A percentile compares a stretch with the other conserved stretches of the same genome.
Conservation (phyloP, 2,888 invertebrate species). For the Erpobdella octoculata region DNA sequence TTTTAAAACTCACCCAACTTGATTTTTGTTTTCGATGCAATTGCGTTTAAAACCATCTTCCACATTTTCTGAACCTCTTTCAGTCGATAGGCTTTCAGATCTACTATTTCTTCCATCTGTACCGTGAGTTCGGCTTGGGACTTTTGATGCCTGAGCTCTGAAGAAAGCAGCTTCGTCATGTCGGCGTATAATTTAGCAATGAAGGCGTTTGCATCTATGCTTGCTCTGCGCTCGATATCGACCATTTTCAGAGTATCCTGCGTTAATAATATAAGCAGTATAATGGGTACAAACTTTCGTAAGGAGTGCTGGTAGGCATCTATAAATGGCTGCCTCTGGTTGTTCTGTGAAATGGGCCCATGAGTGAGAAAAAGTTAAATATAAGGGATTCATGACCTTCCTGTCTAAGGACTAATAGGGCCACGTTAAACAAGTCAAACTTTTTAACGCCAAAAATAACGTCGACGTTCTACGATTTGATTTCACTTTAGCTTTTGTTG, state of each 20-base stretch:
- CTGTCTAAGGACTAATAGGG: too few species aligned
- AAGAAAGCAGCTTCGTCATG: constrained; percentile 11
- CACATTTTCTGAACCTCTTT: constrained; percentile 11
- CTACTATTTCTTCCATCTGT: constrained; percentile 10
- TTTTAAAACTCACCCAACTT: neutral
- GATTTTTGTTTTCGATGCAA: neutral
- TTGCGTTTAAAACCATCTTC: neutral
- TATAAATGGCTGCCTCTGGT: too few species aligned
- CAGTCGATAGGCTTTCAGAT: constrained; percentile 5
- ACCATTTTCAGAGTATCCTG: constrained; percentile 21
- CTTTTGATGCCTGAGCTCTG: neutral
- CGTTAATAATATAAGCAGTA: too few species aligned
- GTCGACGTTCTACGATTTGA: too few species aligned
- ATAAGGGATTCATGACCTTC: too few species aligned
- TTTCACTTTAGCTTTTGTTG: too few species aligned
- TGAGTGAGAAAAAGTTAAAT: too few species aligned
- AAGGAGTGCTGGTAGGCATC: too few species aligned
- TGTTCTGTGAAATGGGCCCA: too few species aligned
- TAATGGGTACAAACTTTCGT: too few species aligned
- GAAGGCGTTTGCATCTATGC: constrained; percentile 4
- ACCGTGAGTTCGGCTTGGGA: neutral
- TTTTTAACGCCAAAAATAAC: too few species aligned
- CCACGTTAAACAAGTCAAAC: too few species aligned
- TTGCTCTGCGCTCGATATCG: neutral
- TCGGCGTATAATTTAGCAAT: constrained; percentile 18